phyloP scores from a whole-genome alignment of 2,797 vertebrate genomes.

The Valencia hispanica region DNA sequence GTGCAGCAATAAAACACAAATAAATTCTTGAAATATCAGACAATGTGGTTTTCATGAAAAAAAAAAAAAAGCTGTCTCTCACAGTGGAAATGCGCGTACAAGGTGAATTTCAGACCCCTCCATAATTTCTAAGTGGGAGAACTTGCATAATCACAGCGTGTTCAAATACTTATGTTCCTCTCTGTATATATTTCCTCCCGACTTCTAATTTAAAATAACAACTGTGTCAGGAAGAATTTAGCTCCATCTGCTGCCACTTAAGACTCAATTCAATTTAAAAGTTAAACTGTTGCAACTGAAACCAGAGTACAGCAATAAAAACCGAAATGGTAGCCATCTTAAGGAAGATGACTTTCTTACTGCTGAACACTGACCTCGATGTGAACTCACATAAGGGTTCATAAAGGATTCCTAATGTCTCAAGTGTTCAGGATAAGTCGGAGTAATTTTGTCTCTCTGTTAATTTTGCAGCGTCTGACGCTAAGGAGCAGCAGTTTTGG shows the following conservation, averaged over 20 bases:
- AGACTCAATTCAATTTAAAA: neutral
- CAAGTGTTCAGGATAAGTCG: conserved; percentile 1
- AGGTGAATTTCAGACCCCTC: too few species aligned
- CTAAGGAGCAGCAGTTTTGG: conserved; percentile 95
- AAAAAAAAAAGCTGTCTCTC: too few species aligned
- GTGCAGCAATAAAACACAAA: too few species aligned
- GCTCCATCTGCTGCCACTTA: too few species aligned
- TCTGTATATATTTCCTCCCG: neutral
- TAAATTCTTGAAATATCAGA: too few species aligned
- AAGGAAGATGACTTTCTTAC: conserved; percentile 12
- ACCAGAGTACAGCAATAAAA: neutral
- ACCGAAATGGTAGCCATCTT: conserved; percentile 3
- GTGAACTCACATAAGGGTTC: conserved; percentile 19
- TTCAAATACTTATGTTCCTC: too few species aligned
- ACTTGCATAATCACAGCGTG: too few species aligned
- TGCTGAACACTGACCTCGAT: conserved; percentile 9
- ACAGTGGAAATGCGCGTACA: too few species aligned
- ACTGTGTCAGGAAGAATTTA: neutral
- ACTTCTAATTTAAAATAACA: neutral
- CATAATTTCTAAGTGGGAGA: too few species aligned
- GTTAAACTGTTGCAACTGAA: neutral
- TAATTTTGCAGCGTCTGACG: conserved; percentile 84
- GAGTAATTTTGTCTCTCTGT: conserved; percentile 14
- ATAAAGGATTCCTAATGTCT: neutral
- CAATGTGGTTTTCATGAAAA: too few species aligned